These are phyloP conservation scores for Drosophila eohydei DNA, from an alignment of 2,888 invertebrate species.

Conservation along the genomic window DNA sequence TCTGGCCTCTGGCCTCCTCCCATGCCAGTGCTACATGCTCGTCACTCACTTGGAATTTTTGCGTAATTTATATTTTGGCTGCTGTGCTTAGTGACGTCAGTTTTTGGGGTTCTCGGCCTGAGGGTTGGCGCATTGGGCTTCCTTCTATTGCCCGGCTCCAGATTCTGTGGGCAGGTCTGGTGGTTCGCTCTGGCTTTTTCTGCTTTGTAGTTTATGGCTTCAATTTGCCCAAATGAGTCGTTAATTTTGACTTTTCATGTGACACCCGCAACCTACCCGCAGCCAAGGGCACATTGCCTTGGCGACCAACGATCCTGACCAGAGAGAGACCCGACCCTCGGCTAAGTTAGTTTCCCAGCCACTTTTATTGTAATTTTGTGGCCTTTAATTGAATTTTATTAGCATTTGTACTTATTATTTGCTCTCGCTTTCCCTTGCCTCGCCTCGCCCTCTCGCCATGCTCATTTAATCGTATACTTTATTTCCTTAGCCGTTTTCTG, in stretches of 20 bases:
- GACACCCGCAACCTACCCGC: conserved; percentile 29
- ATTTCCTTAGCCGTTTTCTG: conserved; percentile 47
- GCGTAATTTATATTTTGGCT: conserved; percentile 66
- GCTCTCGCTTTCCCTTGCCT: conserved; percentile 15
- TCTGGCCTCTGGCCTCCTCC: background rate
- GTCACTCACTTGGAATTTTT: conserved; percentile 61
- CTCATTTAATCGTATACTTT: conserved; percentile 72
- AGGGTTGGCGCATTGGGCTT: background rate
- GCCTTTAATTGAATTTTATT: conserved; percentile 82
- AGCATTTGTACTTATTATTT: conserved; percentile 80
- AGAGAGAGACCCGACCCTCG: conserved; percentile 15
- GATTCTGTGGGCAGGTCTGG: conserved; percentile 10
- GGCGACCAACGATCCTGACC: conserved; percentile 27
- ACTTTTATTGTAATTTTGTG: conserved; percentile 80
- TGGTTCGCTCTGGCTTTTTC: conserved; percentile 34
- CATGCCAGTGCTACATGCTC: conserved; percentile 14
- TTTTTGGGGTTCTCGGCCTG: background rate
- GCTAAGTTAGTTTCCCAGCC: conserved; percentile 61
- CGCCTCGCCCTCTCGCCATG: background rate
- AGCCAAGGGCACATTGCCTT: conserved; percentile 8
- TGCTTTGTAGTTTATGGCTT: conserved; percentile 80
- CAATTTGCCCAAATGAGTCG: conserved; percentile 83
- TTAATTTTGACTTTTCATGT: conserved; percentile 79
- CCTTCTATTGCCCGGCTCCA: background rate
- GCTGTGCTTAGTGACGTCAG: conserved; percentile 50